Percentiles rank a stretch among this genome's conserved stretches.
phyloP scores from a whole-genome alignment of 2,888 invertebrate genomes.

The Spilarctia lutea region DNA sequence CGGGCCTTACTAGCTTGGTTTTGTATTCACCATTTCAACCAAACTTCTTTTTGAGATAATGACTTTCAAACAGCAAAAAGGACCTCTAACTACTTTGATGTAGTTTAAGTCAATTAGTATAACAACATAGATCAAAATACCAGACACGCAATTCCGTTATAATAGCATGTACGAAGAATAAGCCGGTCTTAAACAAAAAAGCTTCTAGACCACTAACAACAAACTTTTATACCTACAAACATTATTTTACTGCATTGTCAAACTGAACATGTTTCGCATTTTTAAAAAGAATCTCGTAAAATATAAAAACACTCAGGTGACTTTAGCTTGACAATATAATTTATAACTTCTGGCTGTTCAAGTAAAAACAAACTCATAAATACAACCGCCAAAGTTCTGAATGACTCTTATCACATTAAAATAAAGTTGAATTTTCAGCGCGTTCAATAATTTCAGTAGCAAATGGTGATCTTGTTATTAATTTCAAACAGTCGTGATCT shows the following conservation, averaged over 20 bases:
- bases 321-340: conserved; percentile 62
- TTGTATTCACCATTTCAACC: background rate
- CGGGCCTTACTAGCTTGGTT: background rate
- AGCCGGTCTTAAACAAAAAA: conserved; percentile 40
- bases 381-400: background rate
- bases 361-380: conserved; percentile 31
- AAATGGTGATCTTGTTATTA: conserved; percentile 41
- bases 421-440: conserved; percentile 30
- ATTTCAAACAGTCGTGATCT: conserved; percentile 54
- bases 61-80: background rate
- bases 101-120: conserved; percentile 21
- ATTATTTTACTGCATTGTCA: conserved; percentile 55
- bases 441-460: background rate
- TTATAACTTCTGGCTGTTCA: conserved; percentile 61
- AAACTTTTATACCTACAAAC: conserved; percentile 44
- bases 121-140: conserved; percentile 30
- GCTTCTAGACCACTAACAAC: conserved; percentile 46
- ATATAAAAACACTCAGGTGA: conserved; percentile 76
- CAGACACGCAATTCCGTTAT: conserved; percentile 18
- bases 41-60: background rate
- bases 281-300: conserved; percentile 62
- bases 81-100: conserved; percentile 20
- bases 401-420: background rate
- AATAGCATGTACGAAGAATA: conserved; percentile 29
- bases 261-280: conserved; percentile 62